A percentile compares a stretch with the other conserved stretches of the same genome.
Conservation (phyloP, 2,888 invertebrate species). For the Limulus polyphemus region DNA sequence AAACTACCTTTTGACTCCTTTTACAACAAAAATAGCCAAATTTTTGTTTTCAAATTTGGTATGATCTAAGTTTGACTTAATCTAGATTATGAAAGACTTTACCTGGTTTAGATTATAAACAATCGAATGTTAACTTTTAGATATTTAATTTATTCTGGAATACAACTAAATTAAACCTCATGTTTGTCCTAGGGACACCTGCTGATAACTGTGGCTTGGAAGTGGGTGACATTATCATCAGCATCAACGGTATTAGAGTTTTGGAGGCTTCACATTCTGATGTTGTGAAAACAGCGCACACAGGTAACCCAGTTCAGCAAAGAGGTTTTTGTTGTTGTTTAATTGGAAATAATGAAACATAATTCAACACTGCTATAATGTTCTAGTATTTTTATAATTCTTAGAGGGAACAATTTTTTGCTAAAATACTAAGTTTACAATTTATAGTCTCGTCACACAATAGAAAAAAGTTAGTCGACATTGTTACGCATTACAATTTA, state of each 20-base stretch:
- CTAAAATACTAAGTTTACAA: no score
- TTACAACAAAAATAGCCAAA: neutral
- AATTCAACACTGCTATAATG: no score
- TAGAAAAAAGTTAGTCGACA: no score
- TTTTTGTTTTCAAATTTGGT: neutral
- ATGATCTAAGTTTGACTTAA: neutral
- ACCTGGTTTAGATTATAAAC: no score
- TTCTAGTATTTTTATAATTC: no score
- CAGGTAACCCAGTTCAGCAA: conserved; percentile 42
- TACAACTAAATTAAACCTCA: neutral
- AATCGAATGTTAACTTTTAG: no score
- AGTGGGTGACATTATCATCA: conserved; percentile 85
- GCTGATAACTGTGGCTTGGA: conserved; percentile 83
- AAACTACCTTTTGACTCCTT: no score
- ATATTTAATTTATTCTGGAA: neutral
- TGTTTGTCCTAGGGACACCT: conserved; percentile 51
- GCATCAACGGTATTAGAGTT: conserved; percentile 79
- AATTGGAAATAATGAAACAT: no score
- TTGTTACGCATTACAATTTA: no score
- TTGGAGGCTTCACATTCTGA: conserved; percentile 86
- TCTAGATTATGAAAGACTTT: neutral
- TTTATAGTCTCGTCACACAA: no score
- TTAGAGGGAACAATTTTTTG: no score
- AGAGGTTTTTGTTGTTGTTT: no score
- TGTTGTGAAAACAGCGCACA: conserved; percentile 80